Evolutionary conservation across 2,797 vertebrate genomes (phyloP).

Genomic region (Amblyraja radiata): DNA sequence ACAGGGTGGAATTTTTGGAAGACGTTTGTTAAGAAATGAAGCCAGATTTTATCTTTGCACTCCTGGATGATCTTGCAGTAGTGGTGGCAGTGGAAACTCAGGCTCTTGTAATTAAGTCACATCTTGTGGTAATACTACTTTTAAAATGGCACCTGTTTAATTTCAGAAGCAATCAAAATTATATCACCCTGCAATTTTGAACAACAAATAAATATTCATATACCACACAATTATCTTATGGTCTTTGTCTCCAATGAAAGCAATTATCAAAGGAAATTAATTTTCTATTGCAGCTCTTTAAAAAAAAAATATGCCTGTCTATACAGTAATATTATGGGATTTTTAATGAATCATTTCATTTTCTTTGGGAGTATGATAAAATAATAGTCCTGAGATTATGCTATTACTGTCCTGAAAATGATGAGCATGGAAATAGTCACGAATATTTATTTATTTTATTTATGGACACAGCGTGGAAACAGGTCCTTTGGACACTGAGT

Average conservation of each 20-base stretch:
- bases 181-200: background rate
- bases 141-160: background rate
- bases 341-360: background rate
- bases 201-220: background rate
- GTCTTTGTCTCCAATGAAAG: background rate
- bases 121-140: background rate
- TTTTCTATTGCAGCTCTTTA: background rate
- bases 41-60: background rate
- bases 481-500: no score
- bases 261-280: background rate
- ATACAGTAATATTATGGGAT: background rate
- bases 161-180: constrained; percentile 13
- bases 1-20: no score
- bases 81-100: background rate
- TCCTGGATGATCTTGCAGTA: background rate
- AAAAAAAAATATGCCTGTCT: background rate
- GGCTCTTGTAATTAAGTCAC: background rate
- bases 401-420: background rate
- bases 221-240: background rate
- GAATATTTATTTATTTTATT: background rate
- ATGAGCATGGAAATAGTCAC: background rate
- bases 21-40: background rate
- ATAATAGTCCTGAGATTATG: background rate
- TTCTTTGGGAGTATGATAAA: background rate
- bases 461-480: no score